phyloP scores from a whole-genome alignment of 2,113 vertebrate genomes.

The Amphilophus citrinellus region DNA sequence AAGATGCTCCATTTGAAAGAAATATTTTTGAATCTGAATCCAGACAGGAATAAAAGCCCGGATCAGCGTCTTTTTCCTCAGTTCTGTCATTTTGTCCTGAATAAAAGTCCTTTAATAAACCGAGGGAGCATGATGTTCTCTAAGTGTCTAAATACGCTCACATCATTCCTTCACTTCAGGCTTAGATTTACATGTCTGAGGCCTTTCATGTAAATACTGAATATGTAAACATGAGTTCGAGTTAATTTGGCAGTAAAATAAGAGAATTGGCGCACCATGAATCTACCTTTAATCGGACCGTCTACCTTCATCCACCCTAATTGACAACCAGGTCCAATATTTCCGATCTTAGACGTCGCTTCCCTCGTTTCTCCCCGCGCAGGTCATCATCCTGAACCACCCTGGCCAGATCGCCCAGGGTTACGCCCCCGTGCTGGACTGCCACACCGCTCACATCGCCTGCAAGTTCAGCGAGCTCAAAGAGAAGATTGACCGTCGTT shows the following conservation, averaged over 20 bases:
- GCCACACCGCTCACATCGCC: constrained; percentile 83
- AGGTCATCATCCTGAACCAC: constrained; percentile 89
- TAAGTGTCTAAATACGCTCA: background rate
- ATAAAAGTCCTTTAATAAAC: background rate
- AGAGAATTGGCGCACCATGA: no score
- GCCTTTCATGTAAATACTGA: no score
- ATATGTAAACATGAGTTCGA: no score
- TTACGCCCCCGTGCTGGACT: constrained; percentile 84
- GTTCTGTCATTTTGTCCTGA: background rate
- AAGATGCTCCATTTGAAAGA: background rate
- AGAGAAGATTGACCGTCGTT: constrained; percentile 84
- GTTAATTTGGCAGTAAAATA: no score
- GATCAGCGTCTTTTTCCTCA: fast-evolving
- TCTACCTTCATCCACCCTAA: background rate
- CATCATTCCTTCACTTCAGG: no score
- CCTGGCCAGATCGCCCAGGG: constrained; percentile 81
- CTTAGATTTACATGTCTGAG: no score
- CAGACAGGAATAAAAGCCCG: background rate
- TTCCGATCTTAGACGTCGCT: background rate
- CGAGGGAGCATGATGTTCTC: background rate
- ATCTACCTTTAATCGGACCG: background rate
- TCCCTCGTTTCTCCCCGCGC: background rate
- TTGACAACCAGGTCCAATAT: background rate
- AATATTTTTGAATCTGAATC: background rate
- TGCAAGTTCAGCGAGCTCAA: constrained; percentile 85